Evolutionary conservation across 2,113 vertebrate genomes (phyloP).

Genomic region (Nibea albiflora): DNA sequence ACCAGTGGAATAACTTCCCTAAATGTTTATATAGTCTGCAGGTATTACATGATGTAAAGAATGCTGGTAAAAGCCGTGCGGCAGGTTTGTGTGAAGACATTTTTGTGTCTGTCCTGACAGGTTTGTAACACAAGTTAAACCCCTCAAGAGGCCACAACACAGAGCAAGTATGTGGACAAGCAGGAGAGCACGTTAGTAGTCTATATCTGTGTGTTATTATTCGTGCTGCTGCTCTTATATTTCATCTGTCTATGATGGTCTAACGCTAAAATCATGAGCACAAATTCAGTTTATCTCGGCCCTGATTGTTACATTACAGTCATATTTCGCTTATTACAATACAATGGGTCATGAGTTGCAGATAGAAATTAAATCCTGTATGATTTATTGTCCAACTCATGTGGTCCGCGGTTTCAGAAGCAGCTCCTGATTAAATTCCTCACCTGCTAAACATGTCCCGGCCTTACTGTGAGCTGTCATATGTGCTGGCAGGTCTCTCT

Average conservation of each 20-base stretch:
- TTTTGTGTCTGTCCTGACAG: background rate
- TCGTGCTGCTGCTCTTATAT: no score
- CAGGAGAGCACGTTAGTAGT: background rate
- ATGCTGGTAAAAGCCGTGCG: background rate
- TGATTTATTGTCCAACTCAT: background rate
- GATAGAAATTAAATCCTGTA: background rate
- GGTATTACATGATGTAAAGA: background rate
- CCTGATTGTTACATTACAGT: background rate
- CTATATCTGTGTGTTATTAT: background rate
- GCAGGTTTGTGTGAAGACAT: background rate
- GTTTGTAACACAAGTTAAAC: background rate
- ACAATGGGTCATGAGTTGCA: no score
- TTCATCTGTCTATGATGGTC: no score
- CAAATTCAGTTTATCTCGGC: no score
- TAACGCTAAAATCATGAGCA: no score
- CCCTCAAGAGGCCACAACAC: background rate
- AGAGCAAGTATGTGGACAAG: background rate
- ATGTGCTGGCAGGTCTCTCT: background rate
- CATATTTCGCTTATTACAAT: no score
- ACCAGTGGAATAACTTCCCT: background rate
- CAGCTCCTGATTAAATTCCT: background rate
- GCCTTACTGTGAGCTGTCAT: background rate
- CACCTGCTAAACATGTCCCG: background rate
- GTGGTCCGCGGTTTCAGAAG: no score
- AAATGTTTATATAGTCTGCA: conserved; percentile 3